Evolutionary conservation across 2,797 vertebrate species (phyloP), one percentile per base, ranked within the genome.

Genomic region (Micromesistius poutassou): DNA sequence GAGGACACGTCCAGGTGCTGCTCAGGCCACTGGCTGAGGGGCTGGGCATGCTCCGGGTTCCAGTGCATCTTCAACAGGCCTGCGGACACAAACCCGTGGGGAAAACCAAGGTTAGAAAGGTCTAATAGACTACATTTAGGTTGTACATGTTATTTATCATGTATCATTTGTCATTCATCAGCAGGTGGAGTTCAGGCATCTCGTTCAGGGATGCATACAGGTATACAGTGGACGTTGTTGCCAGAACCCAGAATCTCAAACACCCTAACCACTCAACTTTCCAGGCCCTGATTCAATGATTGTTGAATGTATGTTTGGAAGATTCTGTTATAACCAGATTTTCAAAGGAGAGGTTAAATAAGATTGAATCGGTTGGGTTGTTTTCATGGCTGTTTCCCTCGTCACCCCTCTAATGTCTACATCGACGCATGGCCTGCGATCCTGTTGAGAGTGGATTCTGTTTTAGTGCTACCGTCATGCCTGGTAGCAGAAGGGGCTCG

Each of bases 41-140:
- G 91, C 95, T 99, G 97, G 95, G 96, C 97, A 96, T 99, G 98
- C 95, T 99, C 98, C 92, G 97, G 97, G 95, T 97, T 98, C 98
- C 98, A 99, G 96, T 99, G 98, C 98, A 99, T 99, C 95, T 98
- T 99, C 94, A 90, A 96, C 91, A 98, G 93, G 93, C 94, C 98
- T 99, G 90, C 46, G 19, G 10, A 79, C 78, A 31, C 62, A 86
- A 33, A 75, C 42, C 22, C 46, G 82, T 66, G 82, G 1, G 72
- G 38, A 76, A 76, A 73, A 78, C 10, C 30, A 13, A 77, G 77
- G 73, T 79, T 42, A 77, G 31, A 25, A 0, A 75, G 19, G 30
- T 25, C 55, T 62, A 62, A 62, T 62, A 62, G 55, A 62, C 19
- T 22, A 50, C 13, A 22, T 50, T 50, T 50, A 50, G 46, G 46